Conservation (phyloP, 2,888 invertebrate species). For the Mellilla xanthometata region DNA sequence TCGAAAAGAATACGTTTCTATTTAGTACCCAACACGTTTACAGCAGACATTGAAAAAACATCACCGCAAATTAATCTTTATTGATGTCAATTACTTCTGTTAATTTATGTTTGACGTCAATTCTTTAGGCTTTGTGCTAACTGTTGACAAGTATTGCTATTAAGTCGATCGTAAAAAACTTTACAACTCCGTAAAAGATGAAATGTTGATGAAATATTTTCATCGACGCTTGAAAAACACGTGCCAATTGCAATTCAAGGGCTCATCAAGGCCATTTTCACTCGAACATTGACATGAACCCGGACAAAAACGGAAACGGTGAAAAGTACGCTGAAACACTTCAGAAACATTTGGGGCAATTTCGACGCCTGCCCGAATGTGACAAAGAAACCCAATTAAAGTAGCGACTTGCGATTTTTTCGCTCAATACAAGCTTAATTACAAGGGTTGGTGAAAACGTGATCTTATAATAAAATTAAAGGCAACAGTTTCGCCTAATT, state of each 20-base stretch:
- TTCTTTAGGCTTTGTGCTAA: neutral
- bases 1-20: neutral
- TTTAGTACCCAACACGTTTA: neutral
- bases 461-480: too few relatives aligned
- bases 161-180: neutral
- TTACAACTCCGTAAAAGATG: neutral
- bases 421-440: conserved; percentile 12
- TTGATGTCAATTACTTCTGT: conserved; percentile 4
- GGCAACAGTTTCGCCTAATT: too few relatives aligned
- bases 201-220: too few relatives aligned
- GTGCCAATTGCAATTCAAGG: conserved; percentile 10
- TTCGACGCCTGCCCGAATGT: neutral
- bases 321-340: neutral
- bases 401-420: conserved; percentile 3
- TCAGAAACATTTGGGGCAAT: neutral
- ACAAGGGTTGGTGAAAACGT: conserved; percentile 5
- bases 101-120: conserved; percentile 4
- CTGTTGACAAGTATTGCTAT: neutral
- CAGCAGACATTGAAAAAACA: neutral
- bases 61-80: conserved; percentile 5
- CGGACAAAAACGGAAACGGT: neutral
- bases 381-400: neutral
- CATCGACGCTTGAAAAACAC: conserved; percentile 1
- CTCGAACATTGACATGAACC: conserved; percentile 6
- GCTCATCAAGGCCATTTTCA: conserved; percentile 7